Evolutionary conservation across 2,113 vertebrate genomes (phyloP), one percentile per base, ranked within the genome.

Genomic region (Amphilophus citrinellus): DNA sequence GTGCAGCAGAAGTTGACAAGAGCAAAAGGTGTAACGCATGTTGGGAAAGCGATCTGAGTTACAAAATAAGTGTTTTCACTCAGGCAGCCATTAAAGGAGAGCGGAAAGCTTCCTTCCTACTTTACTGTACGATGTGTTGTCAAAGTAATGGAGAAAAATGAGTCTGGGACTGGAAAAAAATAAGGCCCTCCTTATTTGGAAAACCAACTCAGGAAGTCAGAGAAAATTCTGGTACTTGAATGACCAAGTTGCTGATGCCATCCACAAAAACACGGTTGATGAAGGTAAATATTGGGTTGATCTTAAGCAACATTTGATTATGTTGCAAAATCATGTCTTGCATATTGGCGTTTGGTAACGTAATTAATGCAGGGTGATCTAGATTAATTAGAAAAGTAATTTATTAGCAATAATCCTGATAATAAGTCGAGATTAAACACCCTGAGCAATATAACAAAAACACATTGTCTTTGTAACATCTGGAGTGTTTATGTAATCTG

Each of bases 11-110:
- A 3, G 30, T 2, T 42, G 7, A 76, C 8, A 27, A 59, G 60
- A 56, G 27, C 9, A 37, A 75, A 37, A 44, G 17, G 6, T 62
- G 3, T 24, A 59, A 35, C 35, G 20, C 6, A 35, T n/a, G 18
- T 80, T n/a, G 37, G 24, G 44, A 42, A 68, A 39, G 30, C 4
- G 76, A 61, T 85, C 57, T 22, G 63, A 90, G 42, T 58, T 17
- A 60, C 71, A 68, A 18, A 30, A 39, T 30, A 35, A 17, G 37
- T 50, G 9, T 78, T 58, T 57, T 47, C 3, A 17, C n/a, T 24
- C 3, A 24, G 10, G 20, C 35, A 20, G 5, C 44, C 2, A 42
- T 35, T 14, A 44, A 27, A 20, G 35, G 53, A 53, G n/a, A 75
- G 53, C 32, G 17, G 65, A 32, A 9, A 53, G 50, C 15, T 39